phyloP scores from a whole-genome alignment of 2,113 vertebrate species.

The Lucifuga dentata region DNA sequence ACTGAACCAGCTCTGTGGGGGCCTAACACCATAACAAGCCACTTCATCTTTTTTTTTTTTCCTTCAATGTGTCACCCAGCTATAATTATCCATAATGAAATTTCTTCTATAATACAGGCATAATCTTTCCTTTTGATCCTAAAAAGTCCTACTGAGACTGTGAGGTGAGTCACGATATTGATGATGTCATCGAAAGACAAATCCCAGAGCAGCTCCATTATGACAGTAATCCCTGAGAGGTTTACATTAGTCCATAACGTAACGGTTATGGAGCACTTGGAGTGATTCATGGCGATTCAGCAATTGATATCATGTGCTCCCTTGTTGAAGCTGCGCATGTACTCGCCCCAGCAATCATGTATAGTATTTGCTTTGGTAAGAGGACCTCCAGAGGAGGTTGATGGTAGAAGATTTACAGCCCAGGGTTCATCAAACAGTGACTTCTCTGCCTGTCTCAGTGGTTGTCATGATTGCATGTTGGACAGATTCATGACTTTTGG shows the following conservation, averaged over 20 bases:
- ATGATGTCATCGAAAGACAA: constrained; percentile 15
- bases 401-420: constrained; percentile 37
- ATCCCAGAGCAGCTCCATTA: constrained; percentile 33
- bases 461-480: constrained; percentile 17
- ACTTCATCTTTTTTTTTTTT: too few species aligned
- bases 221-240: constrained; percentile 58
- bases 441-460: constrained; percentile 11
- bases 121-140: not conserved
- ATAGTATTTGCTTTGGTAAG: not conserved
- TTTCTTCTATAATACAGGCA: too few species aligned
- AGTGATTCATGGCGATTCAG: constrained; percentile 45
- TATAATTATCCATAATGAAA: too few species aligned
- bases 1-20: too few species aligned
- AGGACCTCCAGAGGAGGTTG: not conserved
- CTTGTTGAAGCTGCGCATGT: not conserved
- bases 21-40: too few species aligned
- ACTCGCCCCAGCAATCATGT: not conserved
- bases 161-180: not conserved
- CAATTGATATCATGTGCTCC: constrained; percentile 44
- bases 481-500: constrained; percentile 51
- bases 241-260: constrained; percentile 68
- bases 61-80: too few species aligned
- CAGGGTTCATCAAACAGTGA: constrained; percentile 23
- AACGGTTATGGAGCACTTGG: constrained; percentile 49
- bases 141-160: not conserved